Evolutionary conservation across 2,888 invertebrate species (phyloP).

Genomic region (Andrena camellia): DNA sequence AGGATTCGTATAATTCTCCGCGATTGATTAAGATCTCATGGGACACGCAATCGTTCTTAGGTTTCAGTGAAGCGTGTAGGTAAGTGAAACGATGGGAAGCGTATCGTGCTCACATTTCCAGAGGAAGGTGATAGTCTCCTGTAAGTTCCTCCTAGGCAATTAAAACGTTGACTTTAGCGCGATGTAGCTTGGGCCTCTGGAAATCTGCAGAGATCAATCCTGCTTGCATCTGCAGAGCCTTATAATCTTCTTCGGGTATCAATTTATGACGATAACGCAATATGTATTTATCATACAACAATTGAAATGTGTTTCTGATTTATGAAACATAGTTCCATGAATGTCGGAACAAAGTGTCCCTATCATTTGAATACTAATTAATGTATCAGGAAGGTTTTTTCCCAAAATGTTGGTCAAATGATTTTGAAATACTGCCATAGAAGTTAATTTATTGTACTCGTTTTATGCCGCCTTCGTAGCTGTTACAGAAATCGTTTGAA

Average conservation of each 20-base stretch:
- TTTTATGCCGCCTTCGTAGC: slow-evolving; percentile 1
- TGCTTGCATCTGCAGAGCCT: neutral
- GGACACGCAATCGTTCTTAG: slow-evolving; percentile 28
- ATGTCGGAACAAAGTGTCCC: no score
- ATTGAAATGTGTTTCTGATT: no score
- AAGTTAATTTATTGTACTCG: neutral
- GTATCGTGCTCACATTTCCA: slow-evolving; percentile 38
- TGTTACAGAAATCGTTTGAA: slow-evolving; percentile 5
- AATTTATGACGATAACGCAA: neutral
- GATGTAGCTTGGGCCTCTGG: slow-evolving; percentile 35
- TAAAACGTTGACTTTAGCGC: slow-evolving; percentile 53
- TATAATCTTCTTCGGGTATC: neutral
- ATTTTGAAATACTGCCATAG: neutral
- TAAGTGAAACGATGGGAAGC: slow-evolving; percentile 3
- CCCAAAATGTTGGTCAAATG: neutral
- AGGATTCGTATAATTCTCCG: slow-evolving; percentile 27
- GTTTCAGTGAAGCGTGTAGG: slow-evolving; percentile 42
- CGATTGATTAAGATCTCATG: slow-evolving; percentile 43
- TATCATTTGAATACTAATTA: no score
- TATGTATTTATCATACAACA: no score
- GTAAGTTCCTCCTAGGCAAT: slow-evolving; percentile 39
- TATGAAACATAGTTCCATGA: no score
- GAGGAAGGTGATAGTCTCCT: slow-evolving; percentile 45
- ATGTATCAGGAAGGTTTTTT: no score
- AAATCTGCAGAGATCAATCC: neutral